Percentiles rank a stretch among this genome's conserved stretches.
phyloP scores from a whole-genome alignment of 2,888 invertebrate genomes.

The Andrena dorsata region DNA sequence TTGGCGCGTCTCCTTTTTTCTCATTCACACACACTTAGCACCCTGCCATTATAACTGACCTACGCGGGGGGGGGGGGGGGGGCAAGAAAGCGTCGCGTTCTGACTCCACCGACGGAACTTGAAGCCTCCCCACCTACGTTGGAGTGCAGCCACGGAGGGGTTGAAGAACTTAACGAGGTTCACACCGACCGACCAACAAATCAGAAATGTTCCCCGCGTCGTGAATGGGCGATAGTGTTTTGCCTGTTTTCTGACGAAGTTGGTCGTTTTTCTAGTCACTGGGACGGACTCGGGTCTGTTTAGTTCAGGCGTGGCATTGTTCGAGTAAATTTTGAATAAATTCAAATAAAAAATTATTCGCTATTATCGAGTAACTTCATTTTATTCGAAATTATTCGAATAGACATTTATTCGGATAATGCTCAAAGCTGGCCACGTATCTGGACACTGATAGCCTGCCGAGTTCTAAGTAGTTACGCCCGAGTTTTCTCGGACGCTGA shows the following conservation, averaged over 20 bases:
- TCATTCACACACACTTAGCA: background rate
- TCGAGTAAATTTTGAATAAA: too few species aligned
- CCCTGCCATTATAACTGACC: conserved; percentile 11
- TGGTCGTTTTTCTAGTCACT: background rate
- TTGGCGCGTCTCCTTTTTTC: background rate
- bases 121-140: conserved; percentile 6
- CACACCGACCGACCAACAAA: conserved; percentile 28
- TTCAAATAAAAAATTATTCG: too few species aligned
- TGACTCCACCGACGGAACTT: conserved; percentile 14
- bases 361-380: too few species aligned
- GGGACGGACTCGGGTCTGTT: background rate
- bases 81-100: conserved; percentile 29
- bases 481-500: background rate
- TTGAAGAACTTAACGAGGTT: conserved; percentile 45
- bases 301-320: too few species aligned
- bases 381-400: too few species aligned
- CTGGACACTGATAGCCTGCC: too few species aligned
- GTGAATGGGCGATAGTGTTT: conserved; percentile 25
- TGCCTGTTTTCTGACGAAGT: conserved; percentile 2
- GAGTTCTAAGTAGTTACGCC: background rate
- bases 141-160: conserved; percentile 12
- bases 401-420: too few species aligned
- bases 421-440: too few species aligned
- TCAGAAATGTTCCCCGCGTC: conserved; percentile 21
- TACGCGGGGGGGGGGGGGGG: conserved; percentile 1